Evolutionary conservation across 1,140 invertebrate species (phyloP).

Genomic region (Mya arenaria): DNA sequence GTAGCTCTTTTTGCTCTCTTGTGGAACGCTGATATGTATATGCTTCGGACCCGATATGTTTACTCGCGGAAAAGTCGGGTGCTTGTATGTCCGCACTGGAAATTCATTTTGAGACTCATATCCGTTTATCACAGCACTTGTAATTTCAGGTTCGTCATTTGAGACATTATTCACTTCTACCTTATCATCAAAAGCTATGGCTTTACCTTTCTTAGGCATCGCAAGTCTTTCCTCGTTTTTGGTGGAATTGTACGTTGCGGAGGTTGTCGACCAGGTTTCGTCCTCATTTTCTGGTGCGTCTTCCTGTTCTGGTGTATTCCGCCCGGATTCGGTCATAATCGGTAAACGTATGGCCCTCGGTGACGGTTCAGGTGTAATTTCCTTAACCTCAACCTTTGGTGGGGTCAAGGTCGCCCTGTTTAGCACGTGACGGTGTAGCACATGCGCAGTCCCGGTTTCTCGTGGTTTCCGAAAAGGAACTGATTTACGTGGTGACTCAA

Average conservation of each 20-base stretch:
- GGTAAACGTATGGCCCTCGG: constrained; percentile 31
- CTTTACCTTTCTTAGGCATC: constrained; percentile 44
- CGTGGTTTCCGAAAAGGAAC: background rate
- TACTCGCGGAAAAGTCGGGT: constrained; percentile 14
- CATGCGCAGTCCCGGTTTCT: constrained; percentile 40
- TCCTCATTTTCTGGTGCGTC: no score
- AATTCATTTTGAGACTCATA: background rate
- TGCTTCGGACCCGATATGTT: constrained; percentile 18
- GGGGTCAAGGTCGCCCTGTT: constrained; percentile 8
- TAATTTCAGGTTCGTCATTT: background rate
- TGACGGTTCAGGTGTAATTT: background rate
- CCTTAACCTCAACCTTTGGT: constrained; percentile 12
- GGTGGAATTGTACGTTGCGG: constrained; percentile 42
- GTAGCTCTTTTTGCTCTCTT: constrained; percentile 46
- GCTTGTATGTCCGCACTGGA: background rate
- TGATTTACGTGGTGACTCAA: constrained; percentile 11
- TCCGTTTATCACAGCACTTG: background rate
- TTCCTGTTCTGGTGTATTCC: constrained; percentile 13
- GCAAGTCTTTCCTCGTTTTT: constrained; percentile 12
- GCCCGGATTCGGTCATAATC: constrained; percentile 12
- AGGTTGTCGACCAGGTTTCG: constrained; percentile 47
- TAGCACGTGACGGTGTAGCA: constrained; percentile 48
- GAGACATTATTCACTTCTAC: background rate
- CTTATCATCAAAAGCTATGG: constrained; percentile 20
- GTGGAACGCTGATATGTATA: constrained; percentile 59